Base-by-base conservation (phyloP, 2,888 invertebrate species). In the Penaeus monodon region DNA sequence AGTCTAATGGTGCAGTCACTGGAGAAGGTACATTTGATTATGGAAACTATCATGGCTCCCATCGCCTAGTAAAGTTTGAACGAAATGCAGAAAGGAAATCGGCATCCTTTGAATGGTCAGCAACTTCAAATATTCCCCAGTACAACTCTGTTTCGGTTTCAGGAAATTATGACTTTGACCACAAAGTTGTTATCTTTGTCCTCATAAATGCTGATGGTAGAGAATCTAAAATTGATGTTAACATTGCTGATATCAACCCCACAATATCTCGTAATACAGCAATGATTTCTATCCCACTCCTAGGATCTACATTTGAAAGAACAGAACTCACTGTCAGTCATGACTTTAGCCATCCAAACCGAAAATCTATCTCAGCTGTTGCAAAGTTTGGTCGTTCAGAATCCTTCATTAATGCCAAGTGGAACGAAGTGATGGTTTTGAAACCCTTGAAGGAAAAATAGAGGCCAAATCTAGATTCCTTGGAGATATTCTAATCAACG, bases 321-420 rank as follows among this genome's bases (percentile, higher is more conserved):
- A 66, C 79, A 44, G 38, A 79, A 22, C 27, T 87, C n/a, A 88
- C 90, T n/a, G 65, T 90, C 12, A 81, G 63, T 2, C 90, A 90
- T 79, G 86, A 90, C 73, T 88, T 90, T 63, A 85, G 87, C 29
- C 76, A 83, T 24, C 70, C 29, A 22, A 76, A 78, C n/a, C 68
- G 38, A 38, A 87, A 84, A 57, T 79, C 64, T 29, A 29, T 90
- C 57, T 44, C 78, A 29, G 81, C 78, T 33, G 64, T 87, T 64
- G 88, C 83, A 3, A 82, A 73, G 77, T 63, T 88, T 24, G 78
- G 68, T 22, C n/a, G 33, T 17, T 49, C 66, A 27, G 81, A 86
- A 57, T 73, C 88, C 12, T 74, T 65, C 33, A 10, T 86, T 12
- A 85, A 81, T 3, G 87, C 84, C 20, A 64, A 79, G 3, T 90